Base-by-base conservation (phyloP, 1,140 invertebrate genomes). In the Halesus radiatus region DNA sequence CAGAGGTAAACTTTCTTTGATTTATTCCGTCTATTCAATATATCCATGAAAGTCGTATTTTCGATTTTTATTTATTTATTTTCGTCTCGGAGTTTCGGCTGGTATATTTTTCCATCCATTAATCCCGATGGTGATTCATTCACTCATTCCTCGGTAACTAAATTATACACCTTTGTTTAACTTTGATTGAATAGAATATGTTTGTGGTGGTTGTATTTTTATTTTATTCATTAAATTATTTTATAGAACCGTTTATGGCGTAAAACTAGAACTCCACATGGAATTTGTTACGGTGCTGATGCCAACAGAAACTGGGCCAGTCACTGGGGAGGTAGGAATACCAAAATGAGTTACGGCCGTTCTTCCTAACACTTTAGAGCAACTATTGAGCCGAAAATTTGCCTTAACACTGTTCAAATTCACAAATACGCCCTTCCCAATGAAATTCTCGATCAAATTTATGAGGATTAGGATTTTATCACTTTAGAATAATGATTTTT, bases 81-180 rank as follows among this genome's bases (percentile, higher is more conserved):
- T n/a, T n/a, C n/a, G n/a, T n/a, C n/a, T n/a, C n/a, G n/a, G 58
- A 89, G 90, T 81, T 92, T 91, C 74, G 94, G 95, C 84, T 95
- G 93, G 93, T 93, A 94, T 84, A 92, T 96, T 50, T 90, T 95
- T 20, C 94, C 94, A 0, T 89, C 92, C 20, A 88, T 90, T 1
- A 95, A 95, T 86, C 92, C 93, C 29, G 94, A 95, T 87, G 94
- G 93, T 2, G 94, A 94, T 82, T 87, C 90, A 29, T 94, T 91
- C 86, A 91, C 91, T 3, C 90, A 92, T 84, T 85, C 86, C 45
- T 82, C 81, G 20, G 90, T 90, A 86, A 86, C 85, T 83, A 68
- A 53, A 72, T 45, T 64, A 20, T 62, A 64, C 10, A 62, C 8
- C 22, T 23, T 60, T 60, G 18, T 26, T 60, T 23, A 26, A 1